Percentiles rank a stretch among this genome's conserved stretches.
These are phyloP conservation scores for Sebastes fasciatus DNA, from an alignment of 2,113 vertebrate genomes.

Conservation along the genomic window DNA sequence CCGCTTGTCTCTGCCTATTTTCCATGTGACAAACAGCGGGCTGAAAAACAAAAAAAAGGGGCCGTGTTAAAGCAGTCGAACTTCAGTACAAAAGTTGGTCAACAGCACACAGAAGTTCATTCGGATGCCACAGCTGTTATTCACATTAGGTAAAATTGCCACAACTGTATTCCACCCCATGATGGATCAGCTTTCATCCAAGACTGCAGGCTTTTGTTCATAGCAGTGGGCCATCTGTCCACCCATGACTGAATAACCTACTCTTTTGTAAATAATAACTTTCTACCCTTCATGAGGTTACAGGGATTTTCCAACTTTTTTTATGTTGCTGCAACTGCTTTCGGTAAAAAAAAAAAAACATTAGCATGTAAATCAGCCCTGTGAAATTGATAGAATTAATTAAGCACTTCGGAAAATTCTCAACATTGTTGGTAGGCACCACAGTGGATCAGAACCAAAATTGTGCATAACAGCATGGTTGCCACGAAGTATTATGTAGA, in stretches of 20 bases:
- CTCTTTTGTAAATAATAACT: background rate
- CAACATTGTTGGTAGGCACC: background rate
- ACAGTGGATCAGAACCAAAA: constrained; percentile 13
- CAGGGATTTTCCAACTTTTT: constrained; percentile 3
- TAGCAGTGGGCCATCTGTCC: constrained; percentile 7
- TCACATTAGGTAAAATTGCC: constrained; percentile 9
- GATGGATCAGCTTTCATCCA: constrained; percentile 25
- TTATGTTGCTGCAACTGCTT: background rate
- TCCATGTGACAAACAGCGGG: constrained; percentile 99
- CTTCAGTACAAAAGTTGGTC: background rate
- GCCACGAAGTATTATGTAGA: too few species aligned
- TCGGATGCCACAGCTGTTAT: background rate
- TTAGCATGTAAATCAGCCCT: background rate
- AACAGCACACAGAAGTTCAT: too few species aligned
- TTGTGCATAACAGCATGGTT: background rate
- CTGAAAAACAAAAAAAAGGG: constrained; percentile 83
- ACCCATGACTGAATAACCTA: constrained; percentile 1
- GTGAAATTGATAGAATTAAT: background rate
- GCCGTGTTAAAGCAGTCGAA: background rate
- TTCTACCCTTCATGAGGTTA: background rate
- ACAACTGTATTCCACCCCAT: constrained; percentile 15
- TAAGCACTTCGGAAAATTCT: background rate
- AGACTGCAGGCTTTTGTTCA: constrained; percentile 17
- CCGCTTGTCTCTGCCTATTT: constrained; percentile 99
- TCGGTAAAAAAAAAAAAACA: too few species aligned